Conservation (phyloP, 2,888 invertebrate genomes). For the Alentia gelatinosa region DNA sequence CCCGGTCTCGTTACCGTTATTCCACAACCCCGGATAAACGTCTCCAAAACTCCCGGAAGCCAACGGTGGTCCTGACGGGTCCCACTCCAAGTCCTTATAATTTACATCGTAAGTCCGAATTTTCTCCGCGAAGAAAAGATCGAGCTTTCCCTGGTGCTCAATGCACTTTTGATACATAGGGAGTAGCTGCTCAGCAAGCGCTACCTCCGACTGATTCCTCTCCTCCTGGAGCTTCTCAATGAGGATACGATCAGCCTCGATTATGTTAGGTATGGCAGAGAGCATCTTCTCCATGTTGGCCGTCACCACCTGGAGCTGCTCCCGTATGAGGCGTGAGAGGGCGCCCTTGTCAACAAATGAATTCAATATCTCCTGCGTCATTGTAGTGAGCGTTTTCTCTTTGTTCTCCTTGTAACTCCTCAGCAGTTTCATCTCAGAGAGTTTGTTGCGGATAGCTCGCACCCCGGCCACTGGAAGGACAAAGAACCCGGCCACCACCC, state of each 20-base stretch:
- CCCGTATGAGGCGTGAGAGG: constrained; percentile 56
- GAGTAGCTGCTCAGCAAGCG: constrained; percentile 56
- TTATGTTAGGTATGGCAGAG: constrained; percentile 52
- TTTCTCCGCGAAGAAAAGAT: constrained; percentile 71
- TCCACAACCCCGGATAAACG: constrained; percentile 67
- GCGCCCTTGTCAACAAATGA: constrained; percentile 54
- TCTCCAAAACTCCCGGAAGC: constrained; percentile 74
- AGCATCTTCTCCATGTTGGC: constrained; percentile 57
- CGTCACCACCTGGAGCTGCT: constrained; percentile 57
- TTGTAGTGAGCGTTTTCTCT: constrained; percentile 44
- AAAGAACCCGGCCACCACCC: constrained; percentile 60
- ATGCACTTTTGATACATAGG: constrained; percentile 54
- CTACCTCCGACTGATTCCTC: constrained; percentile 52
- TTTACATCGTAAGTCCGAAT: constrained; percentile 72
- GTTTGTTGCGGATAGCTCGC: constrained; percentile 55
- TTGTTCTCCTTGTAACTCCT: constrained; percentile 59
- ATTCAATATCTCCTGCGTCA: constrained; percentile 60
- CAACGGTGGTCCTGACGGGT: constrained; percentile 62
- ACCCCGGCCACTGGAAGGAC: constrained; percentile 60
- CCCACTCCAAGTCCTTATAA: constrained; percentile 68
- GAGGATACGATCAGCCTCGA: constrained; percentile 57
- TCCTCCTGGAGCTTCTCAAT: constrained; percentile 58
- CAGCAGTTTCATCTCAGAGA: constrained; percentile 56
- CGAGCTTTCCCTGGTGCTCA: constrained; percentile 63
- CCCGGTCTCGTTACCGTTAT: not conserved